These are phyloP conservation scores for Neodiprion virginianus DNA, from an alignment of 1,140 invertebrate genomes.

Conservation along the genomic window DNA sequence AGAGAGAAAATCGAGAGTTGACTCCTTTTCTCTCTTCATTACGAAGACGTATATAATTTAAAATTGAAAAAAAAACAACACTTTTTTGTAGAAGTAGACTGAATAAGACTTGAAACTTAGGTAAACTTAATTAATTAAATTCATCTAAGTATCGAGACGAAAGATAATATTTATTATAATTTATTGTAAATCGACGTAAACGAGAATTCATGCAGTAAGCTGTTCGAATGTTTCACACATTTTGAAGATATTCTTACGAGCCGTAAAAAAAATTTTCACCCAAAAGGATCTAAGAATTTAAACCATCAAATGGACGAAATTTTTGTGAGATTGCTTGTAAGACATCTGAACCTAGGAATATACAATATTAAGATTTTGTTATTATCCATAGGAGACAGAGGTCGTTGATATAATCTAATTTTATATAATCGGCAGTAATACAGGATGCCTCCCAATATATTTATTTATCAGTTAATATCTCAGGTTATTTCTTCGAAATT, in stretches of 20 bases:
- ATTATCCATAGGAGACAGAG: not conserved
- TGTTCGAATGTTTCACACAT: not conserved
- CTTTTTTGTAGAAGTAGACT: conserved; percentile 40
- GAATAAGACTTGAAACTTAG: conserved; percentile 30
- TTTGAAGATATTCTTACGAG: not conserved
- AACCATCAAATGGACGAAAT: not conserved
- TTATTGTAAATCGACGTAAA: conserved; percentile 31
- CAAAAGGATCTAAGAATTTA: not conserved
- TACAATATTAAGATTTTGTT: not conserved
- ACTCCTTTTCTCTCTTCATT: not conserved
- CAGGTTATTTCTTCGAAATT: conserved; percentile 33
- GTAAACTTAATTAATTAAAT: conserved; percentile 20
- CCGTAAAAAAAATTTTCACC: not conserved
- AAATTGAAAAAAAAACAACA: conserved; percentile 4
- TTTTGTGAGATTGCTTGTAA: conserved; percentile 1
- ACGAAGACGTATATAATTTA: too few relatives aligned
- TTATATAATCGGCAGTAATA: not conserved
- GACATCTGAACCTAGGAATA: not conserved
- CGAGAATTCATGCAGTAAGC: not conserved
- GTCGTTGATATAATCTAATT: not conserved
- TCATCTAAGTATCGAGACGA: conserved; percentile 22
- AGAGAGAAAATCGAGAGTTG: conserved; percentile 17
- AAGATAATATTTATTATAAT: conserved; percentile 46
- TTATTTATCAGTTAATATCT: conserved; percentile 41
- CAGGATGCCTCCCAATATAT: conserved; percentile 27